Conservation (phyloP, 2,797 vertebrate species). For the Eulemur mongoz region DNA sequence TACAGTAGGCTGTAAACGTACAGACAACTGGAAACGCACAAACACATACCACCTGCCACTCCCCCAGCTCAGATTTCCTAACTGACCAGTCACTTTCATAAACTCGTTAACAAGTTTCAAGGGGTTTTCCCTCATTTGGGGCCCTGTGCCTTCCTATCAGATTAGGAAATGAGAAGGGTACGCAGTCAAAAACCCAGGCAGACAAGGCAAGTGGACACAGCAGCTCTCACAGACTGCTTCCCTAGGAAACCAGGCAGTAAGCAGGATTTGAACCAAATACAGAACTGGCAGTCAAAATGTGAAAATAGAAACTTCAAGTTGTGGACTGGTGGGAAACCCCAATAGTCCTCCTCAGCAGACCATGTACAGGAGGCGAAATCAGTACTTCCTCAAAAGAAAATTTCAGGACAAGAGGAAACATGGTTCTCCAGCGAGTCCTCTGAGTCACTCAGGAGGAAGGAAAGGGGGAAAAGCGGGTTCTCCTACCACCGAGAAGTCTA, state of each 20-base stretch:
- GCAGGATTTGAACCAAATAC: conserved; percentile 65
- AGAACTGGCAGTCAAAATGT: conserved; percentile 66
- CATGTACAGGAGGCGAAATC: background rate
- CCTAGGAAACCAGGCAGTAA: conserved; percentile 73
- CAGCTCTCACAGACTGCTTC: conserved; percentile 62
- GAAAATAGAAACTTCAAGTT: conserved; percentile 64
- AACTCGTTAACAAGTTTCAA: background rate
- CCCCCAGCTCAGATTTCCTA: background rate
- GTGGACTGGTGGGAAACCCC: conserved; percentile 65
- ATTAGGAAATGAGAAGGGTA: conserved; percentile 43
- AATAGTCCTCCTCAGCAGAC: conserved; percentile 14
- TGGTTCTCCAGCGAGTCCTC: background rate
- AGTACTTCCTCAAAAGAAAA: conserved; percentile 35
- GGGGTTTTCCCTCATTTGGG: background rate
- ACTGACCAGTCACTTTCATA: background rate
- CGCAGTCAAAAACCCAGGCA: conserved; percentile 34
- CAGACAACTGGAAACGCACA: background rate
- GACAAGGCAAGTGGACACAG: conserved; percentile 61
- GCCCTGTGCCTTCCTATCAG: background rate
- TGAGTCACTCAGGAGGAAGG: conserved; percentile 64
- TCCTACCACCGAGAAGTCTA: background rate
- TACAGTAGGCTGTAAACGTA: background rate
- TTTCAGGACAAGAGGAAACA: conserved; percentile 43
- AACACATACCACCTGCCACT: background rate
- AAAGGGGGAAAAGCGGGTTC: conserved; percentile 50